Evolutionary conservation across 2,888 invertebrate genomes (phyloP).

Genomic region (Eurytoma californica): DNA sequence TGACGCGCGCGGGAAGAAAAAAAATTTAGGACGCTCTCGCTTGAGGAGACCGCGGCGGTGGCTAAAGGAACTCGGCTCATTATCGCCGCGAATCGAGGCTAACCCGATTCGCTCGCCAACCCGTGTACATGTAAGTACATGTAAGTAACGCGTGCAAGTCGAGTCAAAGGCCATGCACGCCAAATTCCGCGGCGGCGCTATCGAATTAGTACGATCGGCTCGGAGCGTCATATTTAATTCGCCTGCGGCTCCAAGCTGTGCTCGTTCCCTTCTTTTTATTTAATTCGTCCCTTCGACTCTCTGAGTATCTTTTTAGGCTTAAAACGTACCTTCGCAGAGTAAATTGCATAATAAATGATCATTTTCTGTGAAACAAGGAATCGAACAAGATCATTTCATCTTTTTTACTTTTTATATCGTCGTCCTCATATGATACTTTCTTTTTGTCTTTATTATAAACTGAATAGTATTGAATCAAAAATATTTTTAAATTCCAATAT

Average conservation of each 20-base stretch:
- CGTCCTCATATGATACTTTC: no score
- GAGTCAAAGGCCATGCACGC: slow-evolving; percentile 16
- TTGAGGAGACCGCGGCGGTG: neutral
- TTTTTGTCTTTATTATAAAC: no score
- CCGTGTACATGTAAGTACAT: neutral
- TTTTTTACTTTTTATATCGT: no score
- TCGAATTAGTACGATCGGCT: slow-evolving; percentile 36
- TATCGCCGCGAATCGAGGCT: slow-evolving; percentile 41
- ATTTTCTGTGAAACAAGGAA: no score
- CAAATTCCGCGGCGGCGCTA: slow-evolving; percentile 15
- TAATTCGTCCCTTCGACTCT: neutral
- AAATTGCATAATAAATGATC: no score
- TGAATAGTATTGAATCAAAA: no score
- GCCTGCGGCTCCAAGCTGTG: neutral
- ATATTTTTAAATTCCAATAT: no score
- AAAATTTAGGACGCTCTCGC: slow-evolving; percentile 40
- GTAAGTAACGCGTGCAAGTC: neutral
- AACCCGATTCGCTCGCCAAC: neutral
- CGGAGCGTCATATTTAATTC: slow-evolving; percentile 16
- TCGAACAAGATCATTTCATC: no score
- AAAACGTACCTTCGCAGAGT: no score
- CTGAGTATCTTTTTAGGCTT: no score
- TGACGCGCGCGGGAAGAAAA: slow-evolving; percentile 1
- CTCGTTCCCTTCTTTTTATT: neutral
- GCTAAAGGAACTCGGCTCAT: slow-evolving; percentile 16